Percentiles rank a stretch among this genome's conserved stretches.
phyloP scores from a whole-genome alignment of 2,888 invertebrate species.

The Cryptus armator region DNA sequence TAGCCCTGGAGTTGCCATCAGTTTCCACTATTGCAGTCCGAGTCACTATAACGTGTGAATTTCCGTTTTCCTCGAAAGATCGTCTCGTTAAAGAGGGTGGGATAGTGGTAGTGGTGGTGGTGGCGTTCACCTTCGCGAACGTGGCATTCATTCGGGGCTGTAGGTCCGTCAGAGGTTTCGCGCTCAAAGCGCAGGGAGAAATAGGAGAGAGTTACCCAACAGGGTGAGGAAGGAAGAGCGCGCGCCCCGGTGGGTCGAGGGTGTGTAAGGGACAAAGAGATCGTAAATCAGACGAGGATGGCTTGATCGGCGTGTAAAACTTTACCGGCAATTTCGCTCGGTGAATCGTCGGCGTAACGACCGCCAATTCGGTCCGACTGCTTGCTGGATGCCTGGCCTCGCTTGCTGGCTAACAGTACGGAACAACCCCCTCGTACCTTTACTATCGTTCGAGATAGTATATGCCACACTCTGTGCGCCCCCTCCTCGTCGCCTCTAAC shows the following conservation, averaged over 20 bases:
- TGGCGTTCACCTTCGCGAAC: neutral
- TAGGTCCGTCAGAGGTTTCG: slow-evolving; percentile 30
- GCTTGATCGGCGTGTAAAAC: slow-evolving; percentile 58
- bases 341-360: slow-evolving; percentile 53
- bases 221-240: neutral
- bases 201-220: neutral
- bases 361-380: slow-evolving; percentile 46
- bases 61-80: slow-evolving; percentile 31
- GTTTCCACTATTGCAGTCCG: slow-evolving; percentile 3
- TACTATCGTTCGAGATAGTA: slow-evolving; percentile 29
- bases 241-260: neutral
- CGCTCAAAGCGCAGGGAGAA: slow-evolving; percentile 8
- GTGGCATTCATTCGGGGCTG: slow-evolving; percentile 12
- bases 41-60: slow-evolving; percentile 39
- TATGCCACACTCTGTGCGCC: neutral
- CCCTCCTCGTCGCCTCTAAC: neutral
- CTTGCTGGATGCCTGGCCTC: slow-evolving; percentile 16
- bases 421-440: slow-evolving; percentile 17
- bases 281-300: slow-evolving; percentile 46
- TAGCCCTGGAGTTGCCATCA: neutral
- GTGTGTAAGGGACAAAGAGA: slow-evolving; percentile 17
- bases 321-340: slow-evolving; percentile 53
- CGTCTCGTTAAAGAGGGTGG: slow-evolving; percentile 9
- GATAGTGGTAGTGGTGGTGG: neutral
- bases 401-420: slow-evolving; percentile 15